Conservation (phyloP, 2,797 vertebrate species). For the Diceros bicornis region DNA sequence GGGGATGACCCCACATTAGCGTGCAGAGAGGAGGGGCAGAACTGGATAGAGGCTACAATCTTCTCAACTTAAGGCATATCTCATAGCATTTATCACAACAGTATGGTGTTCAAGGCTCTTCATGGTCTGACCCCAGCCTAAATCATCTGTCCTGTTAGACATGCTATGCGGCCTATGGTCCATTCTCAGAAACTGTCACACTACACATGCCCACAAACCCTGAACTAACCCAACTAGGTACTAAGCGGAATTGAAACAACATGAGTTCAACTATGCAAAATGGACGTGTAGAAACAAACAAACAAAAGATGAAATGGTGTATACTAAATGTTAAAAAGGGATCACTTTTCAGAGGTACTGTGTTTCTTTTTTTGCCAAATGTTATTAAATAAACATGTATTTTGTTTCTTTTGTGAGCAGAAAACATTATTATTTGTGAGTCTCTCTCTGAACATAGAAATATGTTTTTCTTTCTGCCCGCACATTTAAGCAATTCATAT, state of each 20-base stretch:
- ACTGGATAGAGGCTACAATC: background rate
- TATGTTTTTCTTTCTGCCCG: constrained; percentile 29
- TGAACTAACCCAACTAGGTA: background rate
- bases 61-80: background rate
- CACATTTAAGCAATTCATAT: background rate
- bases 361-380: background rate
- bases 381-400: background rate
- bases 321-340: background rate
- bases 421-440: constrained; percentile 6
- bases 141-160: background rate
- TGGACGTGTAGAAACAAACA: background rate
- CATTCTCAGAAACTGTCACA: background rate
- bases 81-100: background rate
- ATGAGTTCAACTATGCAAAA: background rate
- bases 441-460: constrained; percentile 54
- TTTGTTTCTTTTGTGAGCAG: constrained; percentile 36
- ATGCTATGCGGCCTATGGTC: background rate
- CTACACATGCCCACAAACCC: background rate
- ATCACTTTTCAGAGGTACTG: background rate
- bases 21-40: background rate
- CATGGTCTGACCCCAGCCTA: background rate
- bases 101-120: background rate
- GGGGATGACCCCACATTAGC: background rate
- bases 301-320: background rate
- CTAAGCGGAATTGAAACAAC: background rate